A percentile compares a stretch with the other conserved stretches of the same genome.
Conservation (phyloP, 2,113 vertebrate genomes). For the Hippocampus mohnikei region DNA sequence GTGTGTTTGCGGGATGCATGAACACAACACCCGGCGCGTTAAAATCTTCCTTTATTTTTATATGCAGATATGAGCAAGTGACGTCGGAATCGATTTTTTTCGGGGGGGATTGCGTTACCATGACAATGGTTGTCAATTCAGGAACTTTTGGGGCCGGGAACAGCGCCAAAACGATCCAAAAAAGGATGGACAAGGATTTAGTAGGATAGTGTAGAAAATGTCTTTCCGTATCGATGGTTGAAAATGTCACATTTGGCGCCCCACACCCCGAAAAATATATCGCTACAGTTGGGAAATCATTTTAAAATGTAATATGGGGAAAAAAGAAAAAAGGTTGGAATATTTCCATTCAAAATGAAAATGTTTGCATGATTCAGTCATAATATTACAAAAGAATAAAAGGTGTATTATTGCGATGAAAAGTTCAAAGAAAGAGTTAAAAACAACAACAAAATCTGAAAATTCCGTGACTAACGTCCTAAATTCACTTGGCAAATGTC, state of each 20-base stretch:
- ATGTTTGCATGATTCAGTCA: no score
- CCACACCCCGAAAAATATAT: neutral
- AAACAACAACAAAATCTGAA: neutral
- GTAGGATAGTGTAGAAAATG: neutral
- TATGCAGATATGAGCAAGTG: constrained; percentile 73
- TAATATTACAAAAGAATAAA: neutral
- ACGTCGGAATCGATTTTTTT: constrained; percentile 23
- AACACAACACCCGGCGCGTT: constrained; percentile 52
- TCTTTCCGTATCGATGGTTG: neutral
- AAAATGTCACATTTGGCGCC: neutral
- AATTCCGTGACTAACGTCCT: neutral
- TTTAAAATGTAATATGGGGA: neutral
- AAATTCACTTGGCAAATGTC: neutral
- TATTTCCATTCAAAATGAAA: no score
- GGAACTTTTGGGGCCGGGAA: constrained; percentile 37
- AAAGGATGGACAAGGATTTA: neutral
- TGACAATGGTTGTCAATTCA: constrained; percentile 11
- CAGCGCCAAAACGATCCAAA: neutral
- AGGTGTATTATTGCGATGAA: neutral
- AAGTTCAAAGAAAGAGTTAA: neutral
- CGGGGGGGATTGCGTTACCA: constrained; percentile 38
- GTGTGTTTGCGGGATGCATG: constrained; percentile 14
- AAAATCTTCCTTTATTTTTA: constrained; percentile 77
- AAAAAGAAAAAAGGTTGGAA: neutral
- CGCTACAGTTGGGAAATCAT: neutral